Percentiles rank a stretch among this genome's conserved stretches.
Evolutionary conservation across 2,797 vertebrate genomes (phyloP).

Genomic region (Falco peregrinus): DNA sequence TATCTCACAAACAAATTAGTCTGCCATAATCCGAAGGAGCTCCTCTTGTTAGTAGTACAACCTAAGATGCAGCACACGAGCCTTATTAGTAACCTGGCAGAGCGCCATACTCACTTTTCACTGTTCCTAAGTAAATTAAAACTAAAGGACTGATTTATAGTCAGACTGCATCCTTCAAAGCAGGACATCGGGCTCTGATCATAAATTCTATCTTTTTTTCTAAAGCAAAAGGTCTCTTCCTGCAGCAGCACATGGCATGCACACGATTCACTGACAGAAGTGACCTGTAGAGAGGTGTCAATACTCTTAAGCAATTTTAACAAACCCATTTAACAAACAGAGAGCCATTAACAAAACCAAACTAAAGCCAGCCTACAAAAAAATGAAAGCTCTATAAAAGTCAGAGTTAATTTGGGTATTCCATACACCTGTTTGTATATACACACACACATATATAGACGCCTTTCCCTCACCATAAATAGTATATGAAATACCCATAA

Average conservation of each 20-base stretch:
- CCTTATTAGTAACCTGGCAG: neutral
- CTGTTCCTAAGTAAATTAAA: neutral
- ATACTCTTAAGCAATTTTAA: neutral
- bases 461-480: fast-evolving
- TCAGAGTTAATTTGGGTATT: neutral
- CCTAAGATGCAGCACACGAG: neutral
- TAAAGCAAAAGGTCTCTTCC: neutral
- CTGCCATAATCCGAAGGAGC: neutral
- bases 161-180: neutral
- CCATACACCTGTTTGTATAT: neutral
- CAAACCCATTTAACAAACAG: too few relatives aligned
- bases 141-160: neutral
- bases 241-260: neutral
- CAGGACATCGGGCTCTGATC: neutral
- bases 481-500: neutral
- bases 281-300: neutral
- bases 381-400: neutral
- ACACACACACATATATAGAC: neutral
- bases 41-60: neutral
- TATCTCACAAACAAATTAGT: neutral
- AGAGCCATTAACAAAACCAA: neutral
- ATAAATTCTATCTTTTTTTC: neutral
- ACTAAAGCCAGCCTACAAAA: neutral
- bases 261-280: neutral
- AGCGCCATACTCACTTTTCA: neutral